Conservation (phyloP, 2,113 vertebrate species). For the Myrmecophaga tridactyla region DNA sequence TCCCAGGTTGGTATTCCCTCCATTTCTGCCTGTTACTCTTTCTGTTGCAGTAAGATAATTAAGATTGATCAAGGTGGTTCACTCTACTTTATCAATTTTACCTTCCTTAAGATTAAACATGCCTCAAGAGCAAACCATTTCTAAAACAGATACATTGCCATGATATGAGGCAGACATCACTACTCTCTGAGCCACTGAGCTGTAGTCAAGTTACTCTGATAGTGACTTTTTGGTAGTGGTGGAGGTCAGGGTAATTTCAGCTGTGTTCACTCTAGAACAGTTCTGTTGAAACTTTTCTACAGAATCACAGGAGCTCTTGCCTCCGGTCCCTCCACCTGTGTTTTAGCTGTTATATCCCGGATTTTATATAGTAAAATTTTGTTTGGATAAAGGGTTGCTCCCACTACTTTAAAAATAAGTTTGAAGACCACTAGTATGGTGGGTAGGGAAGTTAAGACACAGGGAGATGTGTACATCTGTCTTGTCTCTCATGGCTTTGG, state of each 20-base stretch:
- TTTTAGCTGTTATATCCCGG: neutral
- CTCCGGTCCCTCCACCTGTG: neutral
- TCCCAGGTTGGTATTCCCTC: neutral
- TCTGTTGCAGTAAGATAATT: neutral
- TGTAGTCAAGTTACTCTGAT: neutral
- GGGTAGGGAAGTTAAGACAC: neutral
- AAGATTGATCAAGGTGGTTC: constrained; percentile 4
- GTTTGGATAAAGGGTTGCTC: constrained; percentile 1
- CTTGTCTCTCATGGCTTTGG: neutral
- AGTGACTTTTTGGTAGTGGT: neutral
- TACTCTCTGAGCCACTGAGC: neutral
- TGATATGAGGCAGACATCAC: neutral
- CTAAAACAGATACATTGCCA: neutral
- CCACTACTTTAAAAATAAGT: neutral
- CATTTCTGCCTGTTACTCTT: neutral
- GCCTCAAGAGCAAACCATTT: constrained; percentile 8
- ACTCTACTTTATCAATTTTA: constrained; percentile 24
- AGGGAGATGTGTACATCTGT: neutral
- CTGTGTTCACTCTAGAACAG: neutral
- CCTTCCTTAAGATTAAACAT: constrained; percentile 29
- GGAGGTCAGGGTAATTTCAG: neutral
- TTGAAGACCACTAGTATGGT: constrained; percentile 3
- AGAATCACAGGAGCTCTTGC: neutral
- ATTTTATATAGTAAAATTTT: neutral
- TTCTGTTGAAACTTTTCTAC: neutral